Percentiles rank a stretch among this genome's conserved stretches.
Conservation (phyloP, 2,888 invertebrate genomes). For the Scaptomyza tumidula region DNA sequence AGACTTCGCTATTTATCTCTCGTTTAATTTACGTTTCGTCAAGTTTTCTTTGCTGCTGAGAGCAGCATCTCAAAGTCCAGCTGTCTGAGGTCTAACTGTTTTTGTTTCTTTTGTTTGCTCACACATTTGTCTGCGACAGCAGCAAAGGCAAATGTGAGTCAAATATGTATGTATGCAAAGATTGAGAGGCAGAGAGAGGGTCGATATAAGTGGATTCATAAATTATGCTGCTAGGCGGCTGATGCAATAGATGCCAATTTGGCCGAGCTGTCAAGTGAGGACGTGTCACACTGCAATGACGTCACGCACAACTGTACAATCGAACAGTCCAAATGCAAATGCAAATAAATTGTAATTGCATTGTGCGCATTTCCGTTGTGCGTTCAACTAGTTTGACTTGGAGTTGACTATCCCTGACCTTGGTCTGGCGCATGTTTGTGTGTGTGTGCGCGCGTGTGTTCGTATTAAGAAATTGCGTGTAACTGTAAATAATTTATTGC, state of each 20-base stretch:
- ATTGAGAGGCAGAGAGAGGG: not conserved
- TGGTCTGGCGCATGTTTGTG: constrained; percentile 1
- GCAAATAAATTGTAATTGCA: constrained; percentile 34
- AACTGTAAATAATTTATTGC: constrained; percentile 50
- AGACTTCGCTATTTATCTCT: not conserved
- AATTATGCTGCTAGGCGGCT: constrained; percentile 26
- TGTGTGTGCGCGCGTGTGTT: not conserved
- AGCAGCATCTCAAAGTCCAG: constrained; percentile 36
- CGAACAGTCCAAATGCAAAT: constrained; percentile 7
- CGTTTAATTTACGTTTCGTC: not conserved
- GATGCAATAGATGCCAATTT: constrained; percentile 58
- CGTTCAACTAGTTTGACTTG: constrained; percentile 14
- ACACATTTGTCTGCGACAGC: constrained; percentile 10
- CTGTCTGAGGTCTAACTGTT: constrained; percentile 3
- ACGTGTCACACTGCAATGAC: constrained; percentile 27
- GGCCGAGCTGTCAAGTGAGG: constrained; percentile 17
- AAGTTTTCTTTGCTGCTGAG: not conserved
- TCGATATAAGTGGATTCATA: constrained; percentile 29
- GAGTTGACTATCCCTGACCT: constrained; percentile 42
- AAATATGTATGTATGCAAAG: constrained; percentile 37
- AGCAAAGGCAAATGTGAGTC: constrained; percentile 70
- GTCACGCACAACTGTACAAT: constrained; percentile 32
- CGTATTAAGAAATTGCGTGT: constrained; percentile 40
- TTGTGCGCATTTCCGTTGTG: constrained; percentile 29
- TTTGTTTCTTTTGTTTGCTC: constrained; percentile 14